Evolutionary conservation across 2,888 invertebrate species (phyloP), one percentile per base, ranked within the genome.

Genomic region (Tupiocoris notatus): DNA sequence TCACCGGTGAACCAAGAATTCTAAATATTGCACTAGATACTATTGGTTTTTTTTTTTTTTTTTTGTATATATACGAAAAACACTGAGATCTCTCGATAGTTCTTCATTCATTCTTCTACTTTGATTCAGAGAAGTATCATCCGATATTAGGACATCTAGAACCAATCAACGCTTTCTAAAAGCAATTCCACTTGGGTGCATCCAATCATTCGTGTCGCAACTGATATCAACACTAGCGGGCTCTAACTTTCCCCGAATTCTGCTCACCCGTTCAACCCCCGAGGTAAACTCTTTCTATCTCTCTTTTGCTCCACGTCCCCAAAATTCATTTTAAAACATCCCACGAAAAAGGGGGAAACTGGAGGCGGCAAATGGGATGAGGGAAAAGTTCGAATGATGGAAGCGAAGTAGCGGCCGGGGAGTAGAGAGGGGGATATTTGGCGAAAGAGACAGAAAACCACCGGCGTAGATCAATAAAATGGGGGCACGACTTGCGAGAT

Each of bases 311-410:
- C 63, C 20, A 9, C 21, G 18, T 12, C 66, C 66, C 66, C 65
- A 66, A 75, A 75, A 75, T 75, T 75, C 75, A 75, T 75, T 75
- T 75, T 75, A 75, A 75, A 75, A 75, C 75, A 39, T 39, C 39
- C 39, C 39, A 39, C 39, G 39, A 39, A 39, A 39, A 39, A 39
- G 39, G 39, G 39, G 39, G 39, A 58, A 75, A 65, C 75, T 65
- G 65, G 54, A 25, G 23, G 58, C 59, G 17, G 63, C 24, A 25
- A 16, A 59, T n/a, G 20, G 7, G n/a, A 20, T 59, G 59, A 59
- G n/a, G 59, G 59, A 20, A n/a, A 59, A 59, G 59, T 59, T 59
- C 17, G 64, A 64, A 64, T 64, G 64, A 21, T 21, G 64, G 24
- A 64, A 21, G 64, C 6, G n/a, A 20, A n/a, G n/a, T n/a, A n/a